Evolutionary conservation across 2,797 vertebrate genomes (phyloP), one percentile per base, ranked within the genome.

Genomic region (Alcedo atthis): DNA sequence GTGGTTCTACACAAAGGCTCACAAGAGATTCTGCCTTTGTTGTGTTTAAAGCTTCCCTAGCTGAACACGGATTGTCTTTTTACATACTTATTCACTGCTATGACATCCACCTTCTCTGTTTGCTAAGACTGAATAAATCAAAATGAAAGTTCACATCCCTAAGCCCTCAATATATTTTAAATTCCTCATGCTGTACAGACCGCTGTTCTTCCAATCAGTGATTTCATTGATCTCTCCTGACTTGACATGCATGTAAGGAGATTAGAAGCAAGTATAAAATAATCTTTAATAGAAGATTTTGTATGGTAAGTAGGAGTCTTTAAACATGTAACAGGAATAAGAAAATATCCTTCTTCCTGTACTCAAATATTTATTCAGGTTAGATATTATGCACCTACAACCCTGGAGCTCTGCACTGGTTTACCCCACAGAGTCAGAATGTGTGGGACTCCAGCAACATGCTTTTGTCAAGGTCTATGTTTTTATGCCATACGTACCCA

Each of bases 331-430:
- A 88, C 33, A 69, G 49, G 24, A 90, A 74, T 68, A 49, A 82
- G 81, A 87, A 93, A 88, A 93, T 68, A 82, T 10, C 15, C 8
- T 19, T 78, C 62, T 88, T 71, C 71, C 66, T 48, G n/a, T 51
- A 42, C 64, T 92, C 75, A 90, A 94, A 92, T 91, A 96, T 92
- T 90, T 79, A 91, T 55, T 10, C 51, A 66, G 30, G 63, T 93
- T 88, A 81, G 91, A 78, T 85, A 91, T 74, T 80, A 93, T 77
- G 64, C 33, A 71, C 61, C 67, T 24, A 58, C 25, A 68, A 19
- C 22, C 49, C 57, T 54, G 24, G 75, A 93, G 61, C 57, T 86
- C 68, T 69, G 54, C 85, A 64, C 53, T 64, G 43, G 7, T 85
- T 75, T 93, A 64, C 51, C 64, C 59, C 54, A 58, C 12, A 17